Evolutionary conservation across 2,797 vertebrate species (phyloP), one percentile per base, ranked within the genome.

Genomic region (Lepus townsendii): DNA sequence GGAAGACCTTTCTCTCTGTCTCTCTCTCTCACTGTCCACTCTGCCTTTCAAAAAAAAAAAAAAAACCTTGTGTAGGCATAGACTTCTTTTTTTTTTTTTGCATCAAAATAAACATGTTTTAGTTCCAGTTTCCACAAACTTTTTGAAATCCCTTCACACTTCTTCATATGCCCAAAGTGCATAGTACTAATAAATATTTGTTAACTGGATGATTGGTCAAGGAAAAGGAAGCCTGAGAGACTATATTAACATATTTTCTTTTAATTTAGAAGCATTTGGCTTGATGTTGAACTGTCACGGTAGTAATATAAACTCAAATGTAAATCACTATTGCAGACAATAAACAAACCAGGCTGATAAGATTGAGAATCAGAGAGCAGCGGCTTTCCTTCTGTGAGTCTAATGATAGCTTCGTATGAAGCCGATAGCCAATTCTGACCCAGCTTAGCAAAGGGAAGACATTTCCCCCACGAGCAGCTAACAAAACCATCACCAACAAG

Each of bases 401-500:
- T 68, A 76, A 57, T 47, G 54, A 83, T 19, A 63, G 42, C 27
- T 77, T 78, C 35, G 50, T 3, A 38, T 47, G 27, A 95, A n/a
- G 14, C 83, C 2, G 26, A 68, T 20, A 32, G 60, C 20, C 6
- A 27, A 7, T 85, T 84, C 68, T 71, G 24, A 83, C 47, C 50
- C 66, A 50, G 57, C 32, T 85, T 62, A 54, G 60, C 83, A 75
- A 90, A 92, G 3, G 19, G 30, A 72, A 69, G 62, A 47, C 30
- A 38, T 75, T 84, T 32, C 30, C 6, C 19, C 47, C 52, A 54
- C 30, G 7, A 83, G 57, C 38, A 69, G 47, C 62, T 84, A 88
- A 93, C 11, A 76, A 78, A 90, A 82, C n/a, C n/a, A 83, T 95
- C 83, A n/a, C 71, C 83, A 91, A 76, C 12, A 69, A 60, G 54